Conservation (phyloP, 2,113 vertebrate genomes). For the Scopus umbretta region DNA sequence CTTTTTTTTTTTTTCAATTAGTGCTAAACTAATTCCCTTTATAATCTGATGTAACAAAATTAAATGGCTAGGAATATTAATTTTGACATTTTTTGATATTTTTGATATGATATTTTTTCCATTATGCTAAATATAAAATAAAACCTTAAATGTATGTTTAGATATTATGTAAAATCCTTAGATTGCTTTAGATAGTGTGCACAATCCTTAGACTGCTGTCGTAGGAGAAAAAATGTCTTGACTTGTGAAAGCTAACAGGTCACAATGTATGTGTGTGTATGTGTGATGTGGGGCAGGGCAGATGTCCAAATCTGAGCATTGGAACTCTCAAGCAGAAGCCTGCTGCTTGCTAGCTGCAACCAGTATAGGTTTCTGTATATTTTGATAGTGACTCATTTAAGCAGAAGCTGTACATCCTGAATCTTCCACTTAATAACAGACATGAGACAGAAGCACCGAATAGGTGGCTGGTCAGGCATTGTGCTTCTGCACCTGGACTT, state of each 20-base stretch:
- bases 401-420: background rate
- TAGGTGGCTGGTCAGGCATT: background rate
- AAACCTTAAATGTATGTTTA: background rate
- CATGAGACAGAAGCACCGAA: background rate
- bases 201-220: background rate
- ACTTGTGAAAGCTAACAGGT: background rate
- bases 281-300: background rate
- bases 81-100: too few relatives aligned
- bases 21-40: background rate
- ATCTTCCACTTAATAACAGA: background rate
- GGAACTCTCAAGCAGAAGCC: background rate
- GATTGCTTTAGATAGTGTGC: background rate
- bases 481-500: background rate
- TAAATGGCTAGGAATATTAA: background rate
- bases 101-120: too few relatives aligned
- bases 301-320: background rate
- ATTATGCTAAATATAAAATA: background rate
- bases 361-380: background rate
- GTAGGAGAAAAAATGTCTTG: background rate
- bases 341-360: background rate
- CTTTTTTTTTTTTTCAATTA: background rate
- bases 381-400: background rate
- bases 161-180: background rate
- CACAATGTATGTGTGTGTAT: background rate
- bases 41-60: conserved; percentile 14